Base-by-base conservation (phyloP, 1,140 invertebrate species). In the Oedothorax gibbosus region DNA sequence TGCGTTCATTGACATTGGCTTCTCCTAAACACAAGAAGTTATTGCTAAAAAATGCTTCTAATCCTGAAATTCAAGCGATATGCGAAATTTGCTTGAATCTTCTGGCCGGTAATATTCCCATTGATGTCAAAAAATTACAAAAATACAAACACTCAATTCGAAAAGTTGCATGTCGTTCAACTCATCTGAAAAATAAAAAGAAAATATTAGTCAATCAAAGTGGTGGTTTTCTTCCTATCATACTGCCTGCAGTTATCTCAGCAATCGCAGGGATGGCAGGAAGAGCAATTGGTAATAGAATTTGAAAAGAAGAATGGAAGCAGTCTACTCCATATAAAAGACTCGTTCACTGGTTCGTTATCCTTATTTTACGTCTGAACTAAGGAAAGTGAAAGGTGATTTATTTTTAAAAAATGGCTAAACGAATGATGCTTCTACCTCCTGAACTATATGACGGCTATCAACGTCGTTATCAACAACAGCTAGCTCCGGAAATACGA, bases 131-230 rank as follows among this genome's bases (percentile, higher is more conserved):
- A 64, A 73, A 83, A 66, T n/a, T 83, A 49, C 53, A 51, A n/a
- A 83, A 83, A 83, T 83, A 73, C 35, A 75, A 83, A 68, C 49
- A 12, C 0, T 18, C 49, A 6, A 69, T 83, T 49, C 62, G 80
- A 65, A 54, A 69, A 68, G 12, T 54, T 18, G 69, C 69, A 1
- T 72, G 51, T 15, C 35, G 21, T 49, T 57, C n/a, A 9, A 35
- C 7, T 7, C 0, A 54, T 5, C 0, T 20, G 56, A 54, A 65
- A 53, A 51, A 62, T 64, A 50, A 20, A 81, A 71, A n/a, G 65
- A 81, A 81, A 64, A n/a, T 5, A 66, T 18, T 12, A 66, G 66
- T 5, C 71, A 69, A n/a, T n/a, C n/a, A n/a, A n/a, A n/a, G n/a
- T n/a, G n/a, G n/a, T n/a, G n/a, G n/a, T n/a, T n/a, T n/a, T n/a